Evolutionary conservation across 2,797 vertebrate species (phyloP), one percentile per base, ranked within the genome.

Genomic region (Chloroceryle amazona): DNA sequence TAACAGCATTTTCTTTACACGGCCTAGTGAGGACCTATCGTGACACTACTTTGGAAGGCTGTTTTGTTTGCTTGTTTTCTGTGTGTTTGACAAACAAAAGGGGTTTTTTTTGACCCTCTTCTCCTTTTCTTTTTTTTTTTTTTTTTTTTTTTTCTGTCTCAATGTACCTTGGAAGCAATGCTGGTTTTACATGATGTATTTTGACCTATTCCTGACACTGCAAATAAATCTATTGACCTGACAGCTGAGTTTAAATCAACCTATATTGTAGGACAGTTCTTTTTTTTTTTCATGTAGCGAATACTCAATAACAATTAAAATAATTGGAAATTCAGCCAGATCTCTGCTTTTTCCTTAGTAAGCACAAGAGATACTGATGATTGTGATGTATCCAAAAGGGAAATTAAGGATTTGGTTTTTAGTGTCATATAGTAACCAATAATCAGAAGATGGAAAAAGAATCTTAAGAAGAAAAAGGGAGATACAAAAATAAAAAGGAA

Each of bases 41-140:
- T 28, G 67, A 51, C 6, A 62, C 6, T 58, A 21, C 3, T 71
- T 54, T 33, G 3, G 5, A 70, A 65, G 41, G 51, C 11, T 51
- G 10, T 0, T 0, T 0, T 35, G 41, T 41, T 41, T 41, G 41
- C 41, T 41, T 41, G 41, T 14, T 16, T 41, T 41, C 13, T 41
- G 41, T 41, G 6, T 41, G 41, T 41, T 41, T 41, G 41, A 41
- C 39, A 41, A 41, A 41, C 39, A 41, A 41, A 41, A 37, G 37
- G 37, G 39, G 39, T 12, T 13, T 39, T 11, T 39, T 37, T 37
- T 37, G 37, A 37, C 37, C 37, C 11, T 37, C 37, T 37, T 37
- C 37, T 37, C 37, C n/a, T 66, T 20, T 1, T 3, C 7, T 17
- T 20, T 44, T 22, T 39, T 47, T 28, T 29, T 25, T 23, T 13